A percentile compares a stretch with the other conserved stretches of the same genome.
Conservation (phyloP, 1,140 invertebrate genomes). For the Octopus sinensis region DNA sequence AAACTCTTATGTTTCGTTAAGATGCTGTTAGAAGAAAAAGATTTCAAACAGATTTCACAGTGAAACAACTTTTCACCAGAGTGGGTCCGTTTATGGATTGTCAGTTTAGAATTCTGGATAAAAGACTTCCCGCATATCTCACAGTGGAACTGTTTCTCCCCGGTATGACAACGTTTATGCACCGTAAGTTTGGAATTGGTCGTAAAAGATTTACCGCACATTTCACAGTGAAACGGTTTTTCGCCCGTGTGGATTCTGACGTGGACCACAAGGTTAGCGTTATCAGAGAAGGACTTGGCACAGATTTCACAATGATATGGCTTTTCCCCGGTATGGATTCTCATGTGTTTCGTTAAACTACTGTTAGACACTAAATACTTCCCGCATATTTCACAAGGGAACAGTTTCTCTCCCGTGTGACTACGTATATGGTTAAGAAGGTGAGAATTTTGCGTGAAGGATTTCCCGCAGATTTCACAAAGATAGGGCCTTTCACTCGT, state of each 20-base stretch:
- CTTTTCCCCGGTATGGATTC: slow-evolving; percentile 15
- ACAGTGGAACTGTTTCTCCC: slow-evolving; percentile 89
- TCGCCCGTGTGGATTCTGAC: slow-evolving; percentile 66
- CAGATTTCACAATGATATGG: slow-evolving; percentile 22
- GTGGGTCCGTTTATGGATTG: not conserved
- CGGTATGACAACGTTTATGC: slow-evolving; percentile 56
- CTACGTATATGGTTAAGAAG: slow-evolving; percentile 31
- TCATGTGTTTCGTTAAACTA: slow-evolving; percentile 12
- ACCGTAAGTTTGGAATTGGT: slow-evolving; percentile 12
- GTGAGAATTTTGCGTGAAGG: slow-evolving; percentile 34
- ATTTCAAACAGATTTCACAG: slow-evolving; percentile 4
- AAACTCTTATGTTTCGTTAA: slow-evolving; percentile 33
- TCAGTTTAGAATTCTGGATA: not conserved
- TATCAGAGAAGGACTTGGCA: slow-evolving; percentile 17
- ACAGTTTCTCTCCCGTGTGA: slow-evolving; percentile 20
- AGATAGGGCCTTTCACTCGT: slow-evolving; percentile 77
- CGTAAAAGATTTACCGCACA: slow-evolving; percentile 62
- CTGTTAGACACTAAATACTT: not conserved
- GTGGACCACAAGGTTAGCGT: slow-evolving; percentile 16
- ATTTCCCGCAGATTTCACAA: slow-evolving; percentile 72
- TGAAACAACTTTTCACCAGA: not conserved
- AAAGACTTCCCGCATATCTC: slow-evolving; percentile 63
- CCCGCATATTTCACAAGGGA: slow-evolving; percentile 23
- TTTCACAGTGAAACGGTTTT: slow-evolving; percentile 82
- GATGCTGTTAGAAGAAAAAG: slow-evolving; percentile 14